phyloP scores from a whole-genome alignment of 2,797 vertebrate species.

The Triplophysa bombifrons region DNA sequence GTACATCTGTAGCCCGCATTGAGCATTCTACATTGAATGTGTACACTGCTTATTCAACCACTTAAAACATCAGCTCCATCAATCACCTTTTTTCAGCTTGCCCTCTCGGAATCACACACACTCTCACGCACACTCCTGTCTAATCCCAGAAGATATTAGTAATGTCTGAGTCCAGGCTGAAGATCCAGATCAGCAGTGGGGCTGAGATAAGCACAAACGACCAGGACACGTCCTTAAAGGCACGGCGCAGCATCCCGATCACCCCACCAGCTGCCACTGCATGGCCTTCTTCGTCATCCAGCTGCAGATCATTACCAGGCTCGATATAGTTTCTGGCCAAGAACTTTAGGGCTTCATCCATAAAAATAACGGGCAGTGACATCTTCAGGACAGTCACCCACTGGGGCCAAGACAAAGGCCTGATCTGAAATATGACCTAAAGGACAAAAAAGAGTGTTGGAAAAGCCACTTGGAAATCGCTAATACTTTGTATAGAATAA shows the following conservation, averaged over 20 bases:
- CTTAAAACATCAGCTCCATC: neutral
- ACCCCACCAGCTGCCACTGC: slow-evolving; percentile 10
- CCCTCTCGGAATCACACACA: neutral
- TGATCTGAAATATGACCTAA: slow-evolving; percentile 80
- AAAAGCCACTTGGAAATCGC: neutral
- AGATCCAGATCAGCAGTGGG: slow-evolving; percentile 78
- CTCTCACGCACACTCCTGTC: slow-evolving; percentile 1
- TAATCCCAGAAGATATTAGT: slow-evolving; percentile 80
- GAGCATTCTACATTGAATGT: neutral
- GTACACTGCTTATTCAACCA: neutral
- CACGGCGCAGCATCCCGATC: slow-evolving; percentile 51
- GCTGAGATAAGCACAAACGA: slow-evolving; percentile 73
- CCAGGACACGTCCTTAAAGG: slow-evolving; percentile 76
- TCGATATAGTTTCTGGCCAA: slow-evolving; percentile 80
- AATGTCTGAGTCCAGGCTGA: slow-evolving; percentile 83
- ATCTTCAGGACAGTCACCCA: slow-evolving; percentile 83
- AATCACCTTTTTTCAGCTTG: slow-evolving; percentile 52
- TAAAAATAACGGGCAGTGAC: slow-evolving; percentile 81
- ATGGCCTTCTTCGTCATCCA: slow-evolving; percentile 63
- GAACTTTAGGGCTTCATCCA: slow-evolving; percentile 81
- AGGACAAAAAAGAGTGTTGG: neutral
- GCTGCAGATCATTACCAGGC: slow-evolving; percentile 64
- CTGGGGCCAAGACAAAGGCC: slow-evolving; percentile 78
- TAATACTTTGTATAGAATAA: neutral
- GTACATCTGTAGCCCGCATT: neutral